Percentiles rank a stretch among this genome's conserved stretches.
Evolutionary conservation across 2,888 invertebrate species (phyloP).

Genomic region (Perithous albicinctus): DNA sequence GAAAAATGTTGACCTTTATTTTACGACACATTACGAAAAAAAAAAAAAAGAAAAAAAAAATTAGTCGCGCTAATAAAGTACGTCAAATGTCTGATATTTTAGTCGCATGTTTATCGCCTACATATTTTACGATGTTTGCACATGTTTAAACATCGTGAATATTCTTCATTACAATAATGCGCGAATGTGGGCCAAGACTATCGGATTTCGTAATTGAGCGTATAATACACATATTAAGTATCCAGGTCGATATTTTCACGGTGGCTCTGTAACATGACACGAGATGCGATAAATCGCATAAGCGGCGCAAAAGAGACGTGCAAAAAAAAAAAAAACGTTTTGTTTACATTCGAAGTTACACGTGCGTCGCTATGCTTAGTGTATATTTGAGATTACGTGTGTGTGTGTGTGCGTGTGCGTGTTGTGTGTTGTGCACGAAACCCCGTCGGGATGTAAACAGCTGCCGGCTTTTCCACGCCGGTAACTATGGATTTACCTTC

Average conservation of each 20-base stretch:
- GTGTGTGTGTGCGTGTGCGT: constrained; percentile 1
- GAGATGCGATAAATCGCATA: constrained; percentile 47
- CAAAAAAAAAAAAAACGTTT: constrained; percentile 4
- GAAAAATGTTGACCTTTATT: no score
- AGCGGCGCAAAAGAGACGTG: neutral
- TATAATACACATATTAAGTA: constrained; percentile 34
- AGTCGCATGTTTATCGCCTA: no score
- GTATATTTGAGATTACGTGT: no score
- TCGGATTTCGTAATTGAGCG: constrained; percentile 23
- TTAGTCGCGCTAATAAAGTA: no score
- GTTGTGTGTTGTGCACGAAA: neutral
- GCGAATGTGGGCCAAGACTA: constrained; percentile 12
- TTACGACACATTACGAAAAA: no score
- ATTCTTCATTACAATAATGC: neutral
- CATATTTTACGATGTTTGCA: neutral
- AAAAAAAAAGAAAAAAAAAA: no score
- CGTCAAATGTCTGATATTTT: no score
- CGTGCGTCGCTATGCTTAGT: no score
- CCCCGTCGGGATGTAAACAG: constrained; percentile 56
- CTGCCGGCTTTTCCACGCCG: constrained; percentile 56
- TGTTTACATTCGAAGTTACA: constrained; percentile 29
- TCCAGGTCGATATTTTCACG: constrained; percentile 46
- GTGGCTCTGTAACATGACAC: constrained; percentile 41
- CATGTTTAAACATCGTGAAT: neutral
- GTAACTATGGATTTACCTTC: constrained; percentile 19